Conservation (phyloP, 2,797 vertebrate genomes). For the Choloepus didactylus region DNA sequence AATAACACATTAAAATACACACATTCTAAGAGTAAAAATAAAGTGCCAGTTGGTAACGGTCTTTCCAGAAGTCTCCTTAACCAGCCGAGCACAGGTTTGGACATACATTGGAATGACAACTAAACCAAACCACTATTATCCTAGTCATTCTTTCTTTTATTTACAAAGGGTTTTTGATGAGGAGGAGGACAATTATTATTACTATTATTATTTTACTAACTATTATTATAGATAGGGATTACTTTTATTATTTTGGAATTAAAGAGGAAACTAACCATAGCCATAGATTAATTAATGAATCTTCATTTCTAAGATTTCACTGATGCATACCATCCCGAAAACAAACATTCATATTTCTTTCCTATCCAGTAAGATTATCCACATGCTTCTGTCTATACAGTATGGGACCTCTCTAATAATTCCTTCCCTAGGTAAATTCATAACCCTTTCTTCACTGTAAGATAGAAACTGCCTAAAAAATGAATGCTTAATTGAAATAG, state of each 20-base stretch:
- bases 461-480: background rate
- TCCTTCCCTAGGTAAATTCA: constrained; percentile 10
- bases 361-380: background rate
- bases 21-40: constrained; percentile 11
- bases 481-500: background rate
- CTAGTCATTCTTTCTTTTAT: background rate
- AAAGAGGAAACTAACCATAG: constrained; percentile 37
- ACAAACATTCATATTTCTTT: background rate
- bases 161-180: background rate
- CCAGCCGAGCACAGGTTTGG: background rate
- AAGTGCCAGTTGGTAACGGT: background rate
- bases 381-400: background rate
- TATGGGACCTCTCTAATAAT: background rate
- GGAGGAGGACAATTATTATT: too few relatives aligned
- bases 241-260: constrained; percentile 10
- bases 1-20: constrained; percentile 21
- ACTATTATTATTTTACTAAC: background rate
- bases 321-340: background rate
- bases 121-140: constrained; percentile 43
- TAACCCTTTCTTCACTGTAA: background rate
- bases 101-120: background rate
- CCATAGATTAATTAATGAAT: background rate
- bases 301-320: constrained; percentile 12
- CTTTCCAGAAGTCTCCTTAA: background rate
- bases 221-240: background rate